A percentile compares a stretch with the other conserved stretches of the same genome.
phyloP scores from a whole-genome alignment of 2,888 invertebrate species.

The Leptarthrus brevirostris region DNA sequence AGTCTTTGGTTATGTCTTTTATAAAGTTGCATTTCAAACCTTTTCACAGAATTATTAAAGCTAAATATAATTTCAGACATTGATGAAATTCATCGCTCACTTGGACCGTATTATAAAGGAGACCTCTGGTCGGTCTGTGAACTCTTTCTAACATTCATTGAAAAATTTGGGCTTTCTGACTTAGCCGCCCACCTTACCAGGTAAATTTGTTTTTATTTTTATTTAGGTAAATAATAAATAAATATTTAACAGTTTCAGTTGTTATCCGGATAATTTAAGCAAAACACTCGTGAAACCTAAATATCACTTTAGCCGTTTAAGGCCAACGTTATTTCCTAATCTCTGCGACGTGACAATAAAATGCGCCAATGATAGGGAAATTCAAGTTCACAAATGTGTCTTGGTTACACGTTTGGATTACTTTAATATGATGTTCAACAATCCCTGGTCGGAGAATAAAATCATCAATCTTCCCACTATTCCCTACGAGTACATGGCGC shows the following conservation, averaged over 20 bases:
- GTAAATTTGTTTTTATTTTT: constrained; percentile 54
- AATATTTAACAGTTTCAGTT: constrained; percentile 12
- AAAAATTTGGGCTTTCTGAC: constrained; percentile 62
- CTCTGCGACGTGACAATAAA: constrained; percentile 74
- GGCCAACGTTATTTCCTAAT: constrained; percentile 68
- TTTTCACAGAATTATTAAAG: too few relatives aligned
- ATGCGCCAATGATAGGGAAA: constrained; percentile 67
- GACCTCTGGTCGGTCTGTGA: constrained; percentile 57
- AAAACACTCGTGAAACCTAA: constrained; percentile 54
- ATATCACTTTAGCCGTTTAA: constrained; percentile 66
- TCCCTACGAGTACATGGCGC: constrained; percentile 68
- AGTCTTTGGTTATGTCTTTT: too few relatives aligned
- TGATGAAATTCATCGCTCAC: constrained; percentile 61
- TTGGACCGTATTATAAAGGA: constrained; percentile 58
- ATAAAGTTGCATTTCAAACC: too few relatives aligned
- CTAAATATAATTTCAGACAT: constrained; percentile 63
- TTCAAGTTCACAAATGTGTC: constrained; percentile 84
- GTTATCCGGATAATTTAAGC: constrained; percentile 54
- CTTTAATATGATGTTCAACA: constrained; percentile 85
- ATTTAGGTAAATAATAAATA: constrained; percentile 4
- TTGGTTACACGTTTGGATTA: constrained; percentile 85
- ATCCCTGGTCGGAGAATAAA: constrained; percentile 73
- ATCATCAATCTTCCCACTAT: constrained; percentile 62
- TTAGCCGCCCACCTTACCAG: constrained; percentile 60
- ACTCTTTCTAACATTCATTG: constrained; percentile 59